phyloP scores from a whole-genome alignment of 2,797 vertebrate genomes.

The Pterois miles region DNA sequence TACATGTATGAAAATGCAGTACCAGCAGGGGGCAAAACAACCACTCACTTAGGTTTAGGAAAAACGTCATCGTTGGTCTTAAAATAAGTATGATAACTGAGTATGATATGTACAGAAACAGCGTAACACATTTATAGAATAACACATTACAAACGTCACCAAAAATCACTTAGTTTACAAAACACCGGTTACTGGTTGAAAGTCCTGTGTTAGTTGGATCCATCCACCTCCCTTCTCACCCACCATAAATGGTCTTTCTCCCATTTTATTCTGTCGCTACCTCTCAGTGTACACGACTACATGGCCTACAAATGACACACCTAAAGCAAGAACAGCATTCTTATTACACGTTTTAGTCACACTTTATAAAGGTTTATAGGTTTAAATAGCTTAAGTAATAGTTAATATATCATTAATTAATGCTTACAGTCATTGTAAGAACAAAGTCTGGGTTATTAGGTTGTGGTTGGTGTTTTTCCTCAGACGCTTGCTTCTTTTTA shows the following conservation, averaged over 20 bases:
- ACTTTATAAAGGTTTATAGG: not conserved
- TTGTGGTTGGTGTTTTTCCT: not conserved
- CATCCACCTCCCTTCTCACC: not conserved
- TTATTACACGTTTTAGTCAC: not conserved
- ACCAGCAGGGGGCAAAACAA: too few relatives aligned
- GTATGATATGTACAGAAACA: too few relatives aligned
- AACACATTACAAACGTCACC: not conserved
- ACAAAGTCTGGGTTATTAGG: not conserved
- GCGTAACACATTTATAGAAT: too few relatives aligned
- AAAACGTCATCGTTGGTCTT: too few relatives aligned
- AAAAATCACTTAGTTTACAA: not conserved
- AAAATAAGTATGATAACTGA: too few relatives aligned
- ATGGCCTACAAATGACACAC: not conserved
- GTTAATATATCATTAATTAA: not conserved
- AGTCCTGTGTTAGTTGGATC: not conserved
- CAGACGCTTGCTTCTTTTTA: not conserved
- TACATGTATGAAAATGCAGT: rapidly evolving
- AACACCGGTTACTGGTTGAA: too few relatives aligned
- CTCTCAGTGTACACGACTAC: not conserved
- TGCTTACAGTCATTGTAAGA: not conserved
- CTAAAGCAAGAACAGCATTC: not conserved
- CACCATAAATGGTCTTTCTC: not conserved
- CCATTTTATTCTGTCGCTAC: not conserved
- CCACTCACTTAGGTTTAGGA: too few relatives aligned
- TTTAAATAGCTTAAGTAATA: not conserved